phyloP scores from a whole-genome alignment of 2,888 invertebrate species.

The Elysia crispata region DNA sequence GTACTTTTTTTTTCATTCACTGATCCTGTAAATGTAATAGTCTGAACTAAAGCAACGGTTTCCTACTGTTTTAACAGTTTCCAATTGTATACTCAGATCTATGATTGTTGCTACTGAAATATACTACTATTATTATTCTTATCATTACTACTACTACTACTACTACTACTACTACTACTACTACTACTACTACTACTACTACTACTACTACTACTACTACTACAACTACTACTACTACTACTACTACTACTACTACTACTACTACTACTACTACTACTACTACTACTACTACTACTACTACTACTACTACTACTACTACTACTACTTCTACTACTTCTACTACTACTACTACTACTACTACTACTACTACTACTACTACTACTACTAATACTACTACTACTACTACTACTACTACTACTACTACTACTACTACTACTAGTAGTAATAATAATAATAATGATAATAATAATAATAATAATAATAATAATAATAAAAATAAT shows the following conservation, averaged over 20 bases:
- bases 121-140: too few species aligned
- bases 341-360: conserved; percentile 30
- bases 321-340: conserved; percentile 40
- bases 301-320: conserved; percentile 38
- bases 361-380: conserved; percentile 31
- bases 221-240: conserved; percentile 41
- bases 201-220: conserved; percentile 43
- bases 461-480: too few species aligned
- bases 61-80: too few species aligned
- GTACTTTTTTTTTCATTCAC: too few species aligned
- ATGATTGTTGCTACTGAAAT: conserved; percentile 14
- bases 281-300: conserved; percentile 32
- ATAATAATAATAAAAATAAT: too few species aligned
- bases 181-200: conserved; percentile 41
- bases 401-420: too few species aligned
- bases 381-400: too few species aligned
- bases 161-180: conserved; percentile 48
- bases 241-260: conserved; percentile 37
- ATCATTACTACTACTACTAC: neutral
- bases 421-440: conserved; percentile 31
- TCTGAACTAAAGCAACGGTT: too few species aligned
- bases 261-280: conserved; percentile 31
- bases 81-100: too few species aligned
- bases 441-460: too few species aligned
- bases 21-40: too few species aligned